phyloP scores from a whole-genome alignment of 2,888 invertebrate species.

The Sisyra nigra region DNA sequence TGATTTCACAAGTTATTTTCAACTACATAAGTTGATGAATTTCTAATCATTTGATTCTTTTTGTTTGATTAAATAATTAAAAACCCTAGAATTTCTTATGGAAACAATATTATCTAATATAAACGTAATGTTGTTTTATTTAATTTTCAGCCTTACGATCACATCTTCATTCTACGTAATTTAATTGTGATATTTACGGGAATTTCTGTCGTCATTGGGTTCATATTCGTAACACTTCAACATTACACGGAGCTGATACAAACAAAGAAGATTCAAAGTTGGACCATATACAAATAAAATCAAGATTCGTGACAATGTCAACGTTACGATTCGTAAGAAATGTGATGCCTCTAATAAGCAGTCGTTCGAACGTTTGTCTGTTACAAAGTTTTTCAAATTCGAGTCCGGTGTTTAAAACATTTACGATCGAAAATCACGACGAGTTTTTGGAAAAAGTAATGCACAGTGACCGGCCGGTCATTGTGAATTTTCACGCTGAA shows the following conservation, averaged over 20 bases:
- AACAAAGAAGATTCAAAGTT: conserved; percentile 27
- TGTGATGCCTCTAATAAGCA: conserved; percentile 1
- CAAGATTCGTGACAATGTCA: conserved; percentile 10
- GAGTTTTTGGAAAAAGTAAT: conserved; percentile 70
- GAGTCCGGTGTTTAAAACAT: conserved; percentile 22
- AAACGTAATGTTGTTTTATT: conserved; percentile 9
- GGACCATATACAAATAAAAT: conserved; percentile 16
- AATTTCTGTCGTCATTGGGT: conserved; percentile 28
- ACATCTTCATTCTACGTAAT: conserved; percentile 32
- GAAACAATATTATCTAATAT: not conserved
- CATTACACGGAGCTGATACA: conserved; percentile 30
- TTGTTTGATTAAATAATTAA: not conserved
- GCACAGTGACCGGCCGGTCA: conserved; percentile 71
- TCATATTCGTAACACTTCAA: conserved; percentile 29
- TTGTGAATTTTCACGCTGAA: conserved; percentile 81
- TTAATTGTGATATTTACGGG: conserved; percentile 28
- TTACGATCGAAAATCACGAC: conserved; percentile 50
- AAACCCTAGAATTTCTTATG: not conserved
- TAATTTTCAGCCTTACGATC: conserved; percentile 34
- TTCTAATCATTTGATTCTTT: not conserved
- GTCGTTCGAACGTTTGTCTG: conserved; percentile 5
- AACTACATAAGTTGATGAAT: too few species aligned
- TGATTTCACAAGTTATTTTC: too few species aligned
- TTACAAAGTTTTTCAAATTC: conserved; percentile 14
- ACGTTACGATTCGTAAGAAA: not conserved